These are phyloP conservation scores for Microcaecilia unicolor DNA, from an alignment of 2,797 vertebrate genomes.

Conservation along the genomic window DNA sequence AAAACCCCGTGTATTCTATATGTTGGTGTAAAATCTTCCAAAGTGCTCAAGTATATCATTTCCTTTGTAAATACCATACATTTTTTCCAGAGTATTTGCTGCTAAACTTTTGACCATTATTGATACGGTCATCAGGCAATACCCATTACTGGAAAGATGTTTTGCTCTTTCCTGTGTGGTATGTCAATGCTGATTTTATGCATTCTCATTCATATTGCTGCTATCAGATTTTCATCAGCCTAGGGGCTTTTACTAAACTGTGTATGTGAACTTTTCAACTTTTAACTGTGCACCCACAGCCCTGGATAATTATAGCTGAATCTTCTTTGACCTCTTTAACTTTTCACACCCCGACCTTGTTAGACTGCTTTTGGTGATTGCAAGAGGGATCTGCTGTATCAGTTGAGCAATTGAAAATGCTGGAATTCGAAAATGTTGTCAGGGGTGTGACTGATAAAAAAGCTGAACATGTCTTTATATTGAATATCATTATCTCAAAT, in stretches of 20 bases:
- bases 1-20: too few species aligned
- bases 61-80: too few species aligned
- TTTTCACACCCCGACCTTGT: constrained; percentile 17
- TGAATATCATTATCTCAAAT: constrained; percentile 58
- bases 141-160: too few species aligned
- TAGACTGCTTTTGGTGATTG: background rate
- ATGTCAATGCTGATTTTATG: constrained; percentile 25
- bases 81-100: too few species aligned
- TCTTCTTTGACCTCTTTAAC: constrained; percentile 42
- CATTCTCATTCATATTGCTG: constrained; percentile 22
- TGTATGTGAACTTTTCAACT: constrained; percentile 59
- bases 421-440: constrained; percentile 25
- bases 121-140: too few species aligned
- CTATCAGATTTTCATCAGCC: constrained; percentile 22
- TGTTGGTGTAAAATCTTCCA: too few species aligned
- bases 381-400: constrained; percentile 18
- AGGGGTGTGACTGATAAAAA: constrained; percentile 26
- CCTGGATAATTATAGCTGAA: constrained; percentile 28
- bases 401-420: constrained; percentile 8
- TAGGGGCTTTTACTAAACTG: constrained; percentile 26
- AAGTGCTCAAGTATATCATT: too few species aligned
- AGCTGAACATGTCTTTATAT: constrained; percentile 47
- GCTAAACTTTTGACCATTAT: too few species aligned
- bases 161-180: too few species aligned
- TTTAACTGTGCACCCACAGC: constrained; percentile 36